These are phyloP conservation scores for Buathra laborator DNA, from an alignment of 2,888 invertebrate species.

Conservation along the genomic window DNA sequence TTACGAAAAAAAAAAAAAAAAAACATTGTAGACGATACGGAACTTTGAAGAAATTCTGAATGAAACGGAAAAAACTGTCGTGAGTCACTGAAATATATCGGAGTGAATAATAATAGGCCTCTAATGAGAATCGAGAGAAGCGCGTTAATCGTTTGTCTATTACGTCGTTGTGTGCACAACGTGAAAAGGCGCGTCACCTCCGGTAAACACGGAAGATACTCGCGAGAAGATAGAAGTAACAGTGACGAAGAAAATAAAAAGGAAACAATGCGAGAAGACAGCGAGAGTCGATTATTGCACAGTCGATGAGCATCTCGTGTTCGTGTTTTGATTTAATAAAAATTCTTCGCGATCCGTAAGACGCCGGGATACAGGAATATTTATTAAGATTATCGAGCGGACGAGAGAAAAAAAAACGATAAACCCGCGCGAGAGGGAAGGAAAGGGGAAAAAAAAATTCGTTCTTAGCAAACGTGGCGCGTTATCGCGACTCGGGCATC, in stretches of 20 bases:
- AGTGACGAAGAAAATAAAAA: constrained; percentile 3
- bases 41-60: background rate
- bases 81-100: background rate
- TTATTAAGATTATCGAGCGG: constrained; percentile 37
- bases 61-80: constrained; percentile 2
- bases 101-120: background rate
- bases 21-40: background rate
- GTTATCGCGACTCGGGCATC: constrained; percentile 16
- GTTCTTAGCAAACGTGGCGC: constrained; percentile 1
- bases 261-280: background rate
- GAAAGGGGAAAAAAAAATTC: constrained; percentile 8
- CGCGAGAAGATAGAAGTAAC: constrained; percentile 23
- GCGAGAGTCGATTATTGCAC: background rate
- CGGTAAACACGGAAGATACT: constrained; percentile 35
- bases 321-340: background rate
- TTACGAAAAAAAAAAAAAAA: background rate
- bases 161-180: constrained; percentile 63
- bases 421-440: constrained; percentile 2
- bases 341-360: background rate
- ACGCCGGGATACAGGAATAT: background rate
- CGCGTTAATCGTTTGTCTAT: constrained; percentile 56
- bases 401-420: background rate
- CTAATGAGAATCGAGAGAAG: constrained; percentile 40
- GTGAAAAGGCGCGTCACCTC: constrained; percentile 61
- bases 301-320: background rate